These are phyloP conservation scores for Chroicocephalus ridibundus DNA, from an alignment of 2,113 vertebrate genomes.

Conservation along the genomic window DNA sequence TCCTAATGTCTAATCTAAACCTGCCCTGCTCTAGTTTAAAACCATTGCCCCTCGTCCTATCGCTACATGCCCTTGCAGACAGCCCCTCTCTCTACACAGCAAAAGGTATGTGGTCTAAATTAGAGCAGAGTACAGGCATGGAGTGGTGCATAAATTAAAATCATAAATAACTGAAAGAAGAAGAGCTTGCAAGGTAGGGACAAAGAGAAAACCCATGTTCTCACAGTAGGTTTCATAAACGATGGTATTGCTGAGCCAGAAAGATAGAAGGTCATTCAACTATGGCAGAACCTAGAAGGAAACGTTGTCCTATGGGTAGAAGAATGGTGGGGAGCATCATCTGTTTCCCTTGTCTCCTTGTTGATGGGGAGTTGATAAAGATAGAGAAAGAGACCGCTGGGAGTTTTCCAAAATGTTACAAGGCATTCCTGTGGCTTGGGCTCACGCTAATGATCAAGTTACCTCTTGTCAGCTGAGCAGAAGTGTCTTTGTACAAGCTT, in stretches of 20 bases:
- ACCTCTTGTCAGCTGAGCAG: neutral
- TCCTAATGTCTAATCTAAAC: too few species aligned
- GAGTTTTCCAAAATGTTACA: neutral
- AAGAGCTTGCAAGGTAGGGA: neutral
- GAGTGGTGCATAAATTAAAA: neutral
- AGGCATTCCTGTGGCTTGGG: neutral
- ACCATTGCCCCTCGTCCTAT: too few species aligned
- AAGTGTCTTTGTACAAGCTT: neutral
- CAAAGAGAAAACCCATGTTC: neutral
- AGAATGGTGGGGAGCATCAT: neutral
- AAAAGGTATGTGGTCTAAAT: neutral
- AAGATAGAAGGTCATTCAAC: neutral
- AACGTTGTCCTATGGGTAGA: rapidly evolving
- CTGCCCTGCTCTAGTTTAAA: too few species aligned
- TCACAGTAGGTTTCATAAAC: neutral
- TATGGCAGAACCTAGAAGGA: neutral
- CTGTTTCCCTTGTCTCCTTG: neutral
- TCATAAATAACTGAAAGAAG: neutral
- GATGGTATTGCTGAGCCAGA: neutral
- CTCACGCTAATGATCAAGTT: rapidly evolving
- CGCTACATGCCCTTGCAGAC: too few species aligned
- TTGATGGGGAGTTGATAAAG: neutral
- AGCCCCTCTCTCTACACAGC: neutral
- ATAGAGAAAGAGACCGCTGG: neutral
- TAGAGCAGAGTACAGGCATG: neutral